These are phyloP conservation scores for Caenorhabditis uteleia DNA, from an alignment of 2,888 invertebrate species.

Conservation along the genomic window DNA sequence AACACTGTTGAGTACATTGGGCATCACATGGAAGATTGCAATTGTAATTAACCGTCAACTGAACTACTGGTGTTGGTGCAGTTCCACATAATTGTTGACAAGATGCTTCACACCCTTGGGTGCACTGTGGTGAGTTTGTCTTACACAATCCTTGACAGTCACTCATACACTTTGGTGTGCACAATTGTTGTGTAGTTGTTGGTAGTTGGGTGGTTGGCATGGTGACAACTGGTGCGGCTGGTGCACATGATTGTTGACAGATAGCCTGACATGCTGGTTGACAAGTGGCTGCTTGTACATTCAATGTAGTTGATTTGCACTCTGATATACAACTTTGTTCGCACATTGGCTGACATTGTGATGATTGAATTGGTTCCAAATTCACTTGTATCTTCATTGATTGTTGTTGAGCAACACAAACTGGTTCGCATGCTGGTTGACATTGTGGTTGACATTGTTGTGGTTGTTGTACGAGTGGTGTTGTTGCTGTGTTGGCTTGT, in stretches of 20 bases:
- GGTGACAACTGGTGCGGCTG: constrained; percentile 9
- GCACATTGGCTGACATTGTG: constrained; percentile 40
- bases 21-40: constrained; percentile 48
- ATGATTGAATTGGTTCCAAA: neutral
- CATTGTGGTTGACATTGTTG: constrained; percentile 30
- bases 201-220: constrained; percentile 7
- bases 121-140: constrained; percentile 37
- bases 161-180: constrained; percentile 49
- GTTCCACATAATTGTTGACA: constrained; percentile 47
- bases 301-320: constrained; percentile 28
- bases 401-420: constrained; percentile 31
- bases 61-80: constrained; percentile 42
- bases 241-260: constrained; percentile 40
- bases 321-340: constrained; percentile 42
- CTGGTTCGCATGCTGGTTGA: constrained; percentile 44
- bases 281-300: constrained; percentile 36
- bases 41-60: constrained; percentile 43
- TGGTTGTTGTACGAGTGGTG: constrained; percentile 3
- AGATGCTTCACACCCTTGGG: constrained; percentile 39
- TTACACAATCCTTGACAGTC: constrained; percentile 50
- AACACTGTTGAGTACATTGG: constrained; percentile 49
- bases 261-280: constrained; percentile 43
- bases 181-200: constrained; percentile 15
- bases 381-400: constrained; percentile 28
- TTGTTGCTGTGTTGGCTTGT: constrained; percentile 14